Evolutionary conservation across 37 sponge, comb jelly and placozoan species (phyloP).

Genomic region (Mnemiopsis leidyi): DNA sequence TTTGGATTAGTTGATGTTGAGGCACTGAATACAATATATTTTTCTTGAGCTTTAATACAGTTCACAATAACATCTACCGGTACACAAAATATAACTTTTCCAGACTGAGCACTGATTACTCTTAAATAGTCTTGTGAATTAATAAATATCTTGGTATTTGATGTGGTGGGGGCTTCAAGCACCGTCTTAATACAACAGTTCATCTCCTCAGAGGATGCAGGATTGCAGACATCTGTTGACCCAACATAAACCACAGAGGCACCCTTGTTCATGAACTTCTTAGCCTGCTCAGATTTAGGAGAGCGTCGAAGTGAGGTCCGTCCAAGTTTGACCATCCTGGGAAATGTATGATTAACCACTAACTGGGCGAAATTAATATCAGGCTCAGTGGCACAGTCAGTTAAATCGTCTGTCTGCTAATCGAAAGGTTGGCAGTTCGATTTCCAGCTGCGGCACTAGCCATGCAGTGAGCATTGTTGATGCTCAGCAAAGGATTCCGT

Average conservation of each 20-base stretch:
- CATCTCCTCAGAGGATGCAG: not conserved
- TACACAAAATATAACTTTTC: not conserved
- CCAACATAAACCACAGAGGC: not conserved
- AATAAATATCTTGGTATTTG: not conserved
- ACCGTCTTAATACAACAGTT: not conserved
- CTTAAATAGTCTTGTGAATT: not conserved
- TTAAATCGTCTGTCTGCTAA: no score
- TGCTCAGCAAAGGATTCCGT: no score
- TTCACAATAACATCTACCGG: slow-evolving; percentile 8
- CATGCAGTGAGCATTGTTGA: no score
- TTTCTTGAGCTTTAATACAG: not conserved
- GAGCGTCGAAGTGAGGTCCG: not conserved
- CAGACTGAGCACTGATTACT: not conserved
- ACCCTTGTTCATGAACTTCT: not conserved
- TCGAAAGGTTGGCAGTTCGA: no score
- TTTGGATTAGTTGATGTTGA: not conserved
- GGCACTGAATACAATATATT: slow-evolving; percentile 8
- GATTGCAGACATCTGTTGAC: not conserved
- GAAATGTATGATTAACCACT: no score
- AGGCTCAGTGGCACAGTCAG: no score
- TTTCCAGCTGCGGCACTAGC: no score
- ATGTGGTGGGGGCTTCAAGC: not conserved
- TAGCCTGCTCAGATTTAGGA: not conserved
- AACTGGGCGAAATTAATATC: no score
- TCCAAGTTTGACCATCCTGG: not conserved